A percentile compares a stretch with the other conserved stretches of the same genome.
Evolutionary conservation across 2,888 invertebrate genomes (phyloP).

Genomic region (Liodrosophila aerea): DNA sequence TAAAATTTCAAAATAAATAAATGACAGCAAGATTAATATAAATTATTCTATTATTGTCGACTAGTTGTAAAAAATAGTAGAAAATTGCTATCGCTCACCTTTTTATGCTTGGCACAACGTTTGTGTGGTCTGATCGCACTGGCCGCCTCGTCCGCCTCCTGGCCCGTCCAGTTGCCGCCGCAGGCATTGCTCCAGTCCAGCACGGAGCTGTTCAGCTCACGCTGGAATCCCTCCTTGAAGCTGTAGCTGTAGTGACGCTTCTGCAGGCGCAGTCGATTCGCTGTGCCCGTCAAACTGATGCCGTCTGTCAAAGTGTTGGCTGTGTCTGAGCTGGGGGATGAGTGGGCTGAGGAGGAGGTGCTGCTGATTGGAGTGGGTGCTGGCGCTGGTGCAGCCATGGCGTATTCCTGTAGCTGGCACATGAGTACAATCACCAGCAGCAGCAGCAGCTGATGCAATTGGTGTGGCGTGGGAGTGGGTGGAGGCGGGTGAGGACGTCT

Average conservation of each 20-base stretch:
- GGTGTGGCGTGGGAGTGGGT: neutral
- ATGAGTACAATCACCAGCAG: conserved; percentile 49
- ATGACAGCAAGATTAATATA: neutral
- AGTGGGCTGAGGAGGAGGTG: neutral
- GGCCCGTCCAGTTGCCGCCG: conserved; percentile 53
- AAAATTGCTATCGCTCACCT: no score
- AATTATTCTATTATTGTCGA: neutral
- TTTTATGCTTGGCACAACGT: conserved; percentile 41
- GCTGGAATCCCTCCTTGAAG: conserved; percentile 44
- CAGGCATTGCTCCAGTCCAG: conserved; percentile 73
- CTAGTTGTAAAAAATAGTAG: no score
- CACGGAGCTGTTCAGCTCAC: conserved; percentile 36
- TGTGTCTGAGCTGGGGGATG: neutral
- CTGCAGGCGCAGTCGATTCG: conserved; percentile 29
- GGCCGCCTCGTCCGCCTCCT: neutral
- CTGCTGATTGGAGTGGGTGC: no score
- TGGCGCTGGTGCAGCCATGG: conserved; percentile 21
- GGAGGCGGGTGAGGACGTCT: conserved; percentile 23
- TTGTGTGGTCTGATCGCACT: conserved; percentile 3
- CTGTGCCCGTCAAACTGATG: neutral
- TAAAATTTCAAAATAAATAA: neutral
- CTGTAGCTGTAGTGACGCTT: conserved; percentile 40
- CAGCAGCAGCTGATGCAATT: conserved; percentile 15
- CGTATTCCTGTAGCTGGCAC: conserved; percentile 48
- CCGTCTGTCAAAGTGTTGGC: neutral